phyloP scores from a whole-genome alignment of 2,888 invertebrate species.

The Bellardia pandia region DNA sequence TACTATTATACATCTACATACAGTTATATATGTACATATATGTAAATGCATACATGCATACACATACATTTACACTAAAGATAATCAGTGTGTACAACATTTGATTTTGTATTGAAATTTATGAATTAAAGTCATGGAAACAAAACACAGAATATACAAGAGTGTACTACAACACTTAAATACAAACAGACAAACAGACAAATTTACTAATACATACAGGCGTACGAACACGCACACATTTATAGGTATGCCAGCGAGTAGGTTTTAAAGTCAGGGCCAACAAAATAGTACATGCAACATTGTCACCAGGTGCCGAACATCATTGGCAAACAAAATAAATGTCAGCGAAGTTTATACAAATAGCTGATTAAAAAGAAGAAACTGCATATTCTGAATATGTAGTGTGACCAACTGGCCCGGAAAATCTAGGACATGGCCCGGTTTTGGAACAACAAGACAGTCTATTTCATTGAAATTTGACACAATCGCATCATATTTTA shows the following conservation, averaged over 20 bases:
- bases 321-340: too few relatives aligned
- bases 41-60: neutral
- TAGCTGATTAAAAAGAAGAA: too few relatives aligned
- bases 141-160: constrained; percentile 37
- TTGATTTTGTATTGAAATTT: constrained; percentile 69
- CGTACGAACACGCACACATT: constrained; percentile 60
- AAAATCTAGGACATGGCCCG: too few relatives aligned
- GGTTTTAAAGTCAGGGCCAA: neutral
- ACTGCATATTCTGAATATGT: too few relatives aligned
- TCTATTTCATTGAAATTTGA: too few relatives aligned
- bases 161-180: neutral
- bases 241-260: neutral
- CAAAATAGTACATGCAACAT: neutral
- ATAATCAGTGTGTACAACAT: constrained; percentile 52
- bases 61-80: neutral
- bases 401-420: too few relatives aligned
- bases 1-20: neutral
- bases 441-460: too few relatives aligned
- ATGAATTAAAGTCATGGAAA: constrained; percentile 62
- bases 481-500: too few relatives aligned
- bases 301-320: too few relatives aligned
- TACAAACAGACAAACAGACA: constrained; percentile 65
- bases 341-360: too few relatives aligned
- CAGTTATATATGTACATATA: neutral
- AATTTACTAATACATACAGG: neutral